Conservation (phyloP, 37 sponge, comb jelly and placozoan genomes). For the Aplysina aerophoba region DNA sequence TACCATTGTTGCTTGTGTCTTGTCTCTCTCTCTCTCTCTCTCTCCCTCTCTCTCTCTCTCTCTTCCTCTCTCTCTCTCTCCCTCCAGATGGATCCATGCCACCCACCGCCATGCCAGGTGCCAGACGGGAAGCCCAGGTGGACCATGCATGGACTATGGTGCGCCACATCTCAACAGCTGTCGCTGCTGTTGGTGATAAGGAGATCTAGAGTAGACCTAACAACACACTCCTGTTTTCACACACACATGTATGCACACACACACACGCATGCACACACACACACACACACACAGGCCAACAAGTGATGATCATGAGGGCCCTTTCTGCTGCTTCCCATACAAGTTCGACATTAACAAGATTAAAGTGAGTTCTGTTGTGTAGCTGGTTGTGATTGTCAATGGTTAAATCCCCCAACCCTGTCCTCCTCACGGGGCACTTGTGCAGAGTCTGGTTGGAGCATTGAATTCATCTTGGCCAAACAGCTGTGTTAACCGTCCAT, state of each 20-base stretch:
- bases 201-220: not conserved
- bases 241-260: not conserved
- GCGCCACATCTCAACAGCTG: not conserved
- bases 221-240: not conserved
- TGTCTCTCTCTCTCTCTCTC: too few relatives aligned
- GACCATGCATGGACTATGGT: slow-evolving; percentile 27
- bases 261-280: not conserved
- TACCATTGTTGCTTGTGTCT: not conserved
- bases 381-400: not conserved
- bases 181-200: too few relatives aligned
- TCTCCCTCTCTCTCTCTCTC: not conserved
- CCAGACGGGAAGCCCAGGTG: slow-evolving; percentile 1
- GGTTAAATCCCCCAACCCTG: not conserved
- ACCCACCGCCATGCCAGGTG: not conserved
- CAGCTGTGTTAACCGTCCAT: not conserved
- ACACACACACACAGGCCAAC: slow-evolving; percentile 15
- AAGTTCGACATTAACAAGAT: not conserved
- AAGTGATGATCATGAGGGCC: not conserved
- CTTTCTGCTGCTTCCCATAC: not conserved
- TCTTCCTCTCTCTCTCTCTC: not conserved
- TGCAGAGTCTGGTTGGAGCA: not conserved
- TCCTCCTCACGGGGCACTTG: not conserved
- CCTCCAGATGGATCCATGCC: not conserved
- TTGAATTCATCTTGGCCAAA: slow-evolving; percentile 16
- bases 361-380: not conserved